These are phyloP conservation scores for Acromyrmex echinatior DNA, from an alignment of 1,140 invertebrate genomes.

Conservation along the genomic window DNA sequence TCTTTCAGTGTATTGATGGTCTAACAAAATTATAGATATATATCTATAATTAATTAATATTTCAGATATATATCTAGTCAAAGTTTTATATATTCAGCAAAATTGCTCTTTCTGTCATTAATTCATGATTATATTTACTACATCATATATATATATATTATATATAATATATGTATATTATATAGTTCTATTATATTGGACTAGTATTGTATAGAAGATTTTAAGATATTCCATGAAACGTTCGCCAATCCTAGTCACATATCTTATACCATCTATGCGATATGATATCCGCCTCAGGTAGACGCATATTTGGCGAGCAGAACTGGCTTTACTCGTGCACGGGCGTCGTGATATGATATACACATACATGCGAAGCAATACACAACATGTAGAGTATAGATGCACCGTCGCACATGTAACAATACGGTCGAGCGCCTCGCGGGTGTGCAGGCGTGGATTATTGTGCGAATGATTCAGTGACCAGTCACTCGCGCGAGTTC, in stretches of 20 bases:
- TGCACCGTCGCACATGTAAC: constrained; percentile 21
- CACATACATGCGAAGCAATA: background rate
- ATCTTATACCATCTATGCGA: constrained; percentile 41
- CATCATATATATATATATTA: background rate
- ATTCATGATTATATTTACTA: background rate
- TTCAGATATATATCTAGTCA: no score
- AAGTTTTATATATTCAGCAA: no score
- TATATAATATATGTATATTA: background rate
- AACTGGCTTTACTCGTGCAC: constrained; percentile 37
- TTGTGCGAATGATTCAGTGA: constrained; percentile 73
- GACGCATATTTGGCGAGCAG: constrained; percentile 38
- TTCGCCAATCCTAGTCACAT: constrained; percentile 26
- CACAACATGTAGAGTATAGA: background rate
- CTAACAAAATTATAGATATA: no score
- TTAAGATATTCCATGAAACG: constrained; percentile 11
- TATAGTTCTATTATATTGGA: background rate
- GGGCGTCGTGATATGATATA: constrained; percentile 2
- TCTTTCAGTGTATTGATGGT: no score
- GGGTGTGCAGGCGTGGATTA: constrained; percentile 65
- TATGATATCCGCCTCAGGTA: constrained; percentile 31
- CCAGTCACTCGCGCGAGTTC: constrained; percentile 71
- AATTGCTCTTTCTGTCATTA: background rate
- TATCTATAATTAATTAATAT: no score
- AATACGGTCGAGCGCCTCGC: constrained; percentile 40
- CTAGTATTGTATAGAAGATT: background rate